Base-by-base conservation (phyloP, 2,888 invertebrate species). In the Tachystola acroxantha region DNA sequence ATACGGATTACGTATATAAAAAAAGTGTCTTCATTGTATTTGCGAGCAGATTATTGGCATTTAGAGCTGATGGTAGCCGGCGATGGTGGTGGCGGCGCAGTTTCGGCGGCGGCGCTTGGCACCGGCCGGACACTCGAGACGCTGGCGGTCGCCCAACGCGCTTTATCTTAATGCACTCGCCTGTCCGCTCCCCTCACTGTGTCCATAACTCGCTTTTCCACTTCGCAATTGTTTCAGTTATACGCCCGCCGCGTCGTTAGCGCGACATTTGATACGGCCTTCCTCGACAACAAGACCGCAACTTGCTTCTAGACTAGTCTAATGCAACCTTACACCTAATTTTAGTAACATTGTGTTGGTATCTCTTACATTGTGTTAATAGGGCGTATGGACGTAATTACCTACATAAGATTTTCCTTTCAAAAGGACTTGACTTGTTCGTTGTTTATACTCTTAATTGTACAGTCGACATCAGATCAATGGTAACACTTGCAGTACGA, bases 111-210 rank as follows among this genome's bases (percentile, higher is more conserved):
- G 54, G 51, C 64, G 63, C 64, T 78, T 80, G 77, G 80, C 81
- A 73, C 50, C 53, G 52, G 56, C 54, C 53, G 72, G 74, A 69
- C 72, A 81, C 82, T 84, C 66, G 76, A 82, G 80, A 78, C 73
- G 73, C 73, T 84, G 85, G 81, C 82, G 52, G 48, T 48, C 60
- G 64, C 78, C 84, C 82, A 84, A 80, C 57, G 50, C 72, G 72
- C 71, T 80, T 77, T 77, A 76, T 81, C 80, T 82, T 79, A 82
- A 79, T 82, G 75, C 71, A 76, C 76, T 77, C 67, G 68, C 64
- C 67, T 70, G 75, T 78, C 75, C 64, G 56, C 64, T 72, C 57
- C 59, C 64, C 61, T 79, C 70, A 64, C 65, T 62, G 47, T 62
- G 54, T 50, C 62, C 65, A 71, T 76, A 74, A 78, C 77, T 79